Base-by-base conservation (phyloP, 2,888 invertebrate genomes). In the Graphium colonna region DNA sequence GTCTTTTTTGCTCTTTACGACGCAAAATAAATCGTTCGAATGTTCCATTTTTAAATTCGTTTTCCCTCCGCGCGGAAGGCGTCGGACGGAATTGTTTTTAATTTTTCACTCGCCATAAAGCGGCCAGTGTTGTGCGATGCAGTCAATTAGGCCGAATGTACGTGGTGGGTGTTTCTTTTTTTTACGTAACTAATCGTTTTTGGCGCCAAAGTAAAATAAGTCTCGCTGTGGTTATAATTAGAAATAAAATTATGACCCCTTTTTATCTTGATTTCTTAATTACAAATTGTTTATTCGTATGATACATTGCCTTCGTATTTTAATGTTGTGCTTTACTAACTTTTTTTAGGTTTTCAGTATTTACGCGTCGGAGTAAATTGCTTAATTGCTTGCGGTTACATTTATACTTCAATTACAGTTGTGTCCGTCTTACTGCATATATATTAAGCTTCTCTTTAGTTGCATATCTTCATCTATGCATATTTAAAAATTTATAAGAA, bases 1-100 rank as follows among this genome's bases (percentile, higher is more conserved):
- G 52, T 56, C 51, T 53, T 54, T 36, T 38, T 18, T 15, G 38
- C 28, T n/a, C 33, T 13, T 45, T 51, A 13, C 36, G 36, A n/a
- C 36, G n/a, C 28, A 53, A 15, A 28, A 52, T 46, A 54, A 43
- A 49, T 56, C 31, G 42, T 49, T 12, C 46, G 52, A 21, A 48
- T 13, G 59, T 54, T 57, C 51, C 18, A 45, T 52, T 36, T 36
- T 36, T 36, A 52, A 42, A 55, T 41, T 46, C 15, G 46, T 58
- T 55, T 49, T 40, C 18, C 12, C 17, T 41, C 31, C 4, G 5
- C 38, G 21, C 8, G 36, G 41, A 33, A 33, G 18, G 31, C 7
- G 10, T 12, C 18, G 8, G 26, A 38, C 12, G 17, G 12, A 40
- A 44, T 45, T 44, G 39, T 31, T 36, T 36, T 36, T 36, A 36